phyloP scores from a whole-genome alignment of 2,113 vertebrate genomes.

The Poicephalus gulielmi region DNA sequence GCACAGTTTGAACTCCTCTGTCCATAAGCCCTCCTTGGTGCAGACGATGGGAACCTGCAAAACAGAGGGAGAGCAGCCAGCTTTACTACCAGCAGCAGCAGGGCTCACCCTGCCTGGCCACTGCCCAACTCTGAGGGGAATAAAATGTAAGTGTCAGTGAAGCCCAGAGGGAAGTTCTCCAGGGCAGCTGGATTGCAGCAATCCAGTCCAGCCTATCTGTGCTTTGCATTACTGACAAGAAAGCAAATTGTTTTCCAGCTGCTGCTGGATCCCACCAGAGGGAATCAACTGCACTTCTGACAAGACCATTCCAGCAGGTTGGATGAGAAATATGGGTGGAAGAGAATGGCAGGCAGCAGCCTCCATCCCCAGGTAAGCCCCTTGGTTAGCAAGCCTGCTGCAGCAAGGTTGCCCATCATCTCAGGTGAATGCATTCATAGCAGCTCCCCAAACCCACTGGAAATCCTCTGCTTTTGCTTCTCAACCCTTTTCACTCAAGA shows the following conservation, averaged over 20 bases:
- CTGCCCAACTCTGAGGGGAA: fast-evolving
- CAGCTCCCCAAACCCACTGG: neutral
- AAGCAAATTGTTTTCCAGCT: neutral
- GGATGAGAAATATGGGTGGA: neutral
- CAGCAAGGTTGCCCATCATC: neutral
- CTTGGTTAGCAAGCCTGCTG: neutral
- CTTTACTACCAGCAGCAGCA: fast-evolving
- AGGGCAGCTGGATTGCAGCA: neutral
- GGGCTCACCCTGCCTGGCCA: neutral
- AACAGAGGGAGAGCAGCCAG: neutral
- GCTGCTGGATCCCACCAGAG: neutral
- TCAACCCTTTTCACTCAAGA: neutral
- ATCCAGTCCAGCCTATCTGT: neutral
- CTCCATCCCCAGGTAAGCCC: neutral
- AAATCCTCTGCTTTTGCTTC: neutral
- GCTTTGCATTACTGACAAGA: neutral
- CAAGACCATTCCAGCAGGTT: neutral
- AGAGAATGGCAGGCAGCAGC: neutral
- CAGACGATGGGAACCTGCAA: conserved; percentile 84
- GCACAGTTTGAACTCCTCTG: conserved; percentile 86
- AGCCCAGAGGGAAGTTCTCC: neutral
- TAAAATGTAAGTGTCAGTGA: neutral
- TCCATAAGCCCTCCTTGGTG: conserved; percentile 89
- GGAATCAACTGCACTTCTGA: neutral
- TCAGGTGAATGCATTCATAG: neutral